Percentiles rank a stretch among this genome's conserved stretches.
Evolutionary conservation across 2,888 invertebrate genomes (phyloP).

Genomic region (Chrysodeixis includens): DNA sequence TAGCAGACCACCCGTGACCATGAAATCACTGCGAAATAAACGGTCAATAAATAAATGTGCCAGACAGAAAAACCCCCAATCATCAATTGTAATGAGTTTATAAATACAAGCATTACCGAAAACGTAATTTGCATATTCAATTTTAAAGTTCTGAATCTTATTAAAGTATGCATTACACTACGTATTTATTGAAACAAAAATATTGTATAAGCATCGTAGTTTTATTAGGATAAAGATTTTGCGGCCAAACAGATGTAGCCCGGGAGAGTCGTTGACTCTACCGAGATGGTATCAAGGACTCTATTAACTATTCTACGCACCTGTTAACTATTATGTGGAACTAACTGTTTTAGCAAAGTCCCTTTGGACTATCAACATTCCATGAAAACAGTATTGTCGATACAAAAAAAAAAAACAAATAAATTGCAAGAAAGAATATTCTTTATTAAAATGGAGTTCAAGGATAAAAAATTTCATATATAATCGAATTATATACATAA

Average conservation of each 20-base stretch:
- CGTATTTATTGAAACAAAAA: no score
- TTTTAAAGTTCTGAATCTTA: background rate
- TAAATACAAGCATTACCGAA: constrained; percentile 11
- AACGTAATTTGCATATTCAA: background rate
- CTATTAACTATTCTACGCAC: background rate
- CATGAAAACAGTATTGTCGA: no score
- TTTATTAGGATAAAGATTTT: no score
- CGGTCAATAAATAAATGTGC: constrained; percentile 14
- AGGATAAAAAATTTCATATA: no score
- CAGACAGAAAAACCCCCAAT: constrained; percentile 24
- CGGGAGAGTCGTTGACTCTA: background rate
- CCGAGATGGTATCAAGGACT: background rate
- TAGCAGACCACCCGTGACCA: constrained; percentile 34
- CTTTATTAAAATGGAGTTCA: no score
- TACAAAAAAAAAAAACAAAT: no score
- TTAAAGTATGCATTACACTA: background rate
- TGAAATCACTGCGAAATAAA: background rate
- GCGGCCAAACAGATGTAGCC: no score
- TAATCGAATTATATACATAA: no score
- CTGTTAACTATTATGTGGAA: background rate
- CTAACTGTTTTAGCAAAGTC: background rate
- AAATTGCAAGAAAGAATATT: no score
- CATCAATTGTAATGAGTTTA: constrained; percentile 22
- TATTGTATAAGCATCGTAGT: no score
- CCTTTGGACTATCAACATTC: no score